Evolutionary conservation across 2,113 vertebrate species (phyloP).

Genomic region (Formicarius rufipectus): DNA sequence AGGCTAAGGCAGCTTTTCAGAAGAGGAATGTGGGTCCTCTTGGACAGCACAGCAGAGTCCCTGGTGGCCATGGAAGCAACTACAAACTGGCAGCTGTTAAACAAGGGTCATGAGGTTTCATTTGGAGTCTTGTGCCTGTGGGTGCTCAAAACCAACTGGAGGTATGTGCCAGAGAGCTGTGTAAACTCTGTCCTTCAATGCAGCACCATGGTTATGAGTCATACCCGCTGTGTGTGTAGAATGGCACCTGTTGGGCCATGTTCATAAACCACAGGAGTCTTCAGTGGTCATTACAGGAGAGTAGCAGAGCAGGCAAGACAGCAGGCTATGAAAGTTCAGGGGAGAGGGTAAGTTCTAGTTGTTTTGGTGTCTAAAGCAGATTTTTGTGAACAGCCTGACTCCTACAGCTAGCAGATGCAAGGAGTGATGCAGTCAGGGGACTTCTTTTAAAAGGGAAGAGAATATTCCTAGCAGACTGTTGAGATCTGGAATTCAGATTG

Average conservation of each 20-base stretch:
- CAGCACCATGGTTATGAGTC: not conserved
- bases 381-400: not conserved
- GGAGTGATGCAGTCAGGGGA: not conserved
- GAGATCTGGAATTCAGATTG: not conserved
- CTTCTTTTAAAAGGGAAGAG: not conserved
- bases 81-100: not conserved
- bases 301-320: not conserved
- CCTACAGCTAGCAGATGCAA: not conserved
- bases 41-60: not conserved
- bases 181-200: fast-evolving
- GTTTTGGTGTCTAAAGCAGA: not conserved
- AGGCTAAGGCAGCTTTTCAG: not conserved
- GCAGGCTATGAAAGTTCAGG: not conserved
- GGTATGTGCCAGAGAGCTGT: not conserved
- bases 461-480: not conserved
- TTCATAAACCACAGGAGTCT: not conserved
- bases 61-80: not conserved
- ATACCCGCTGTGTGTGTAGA: not conserved
- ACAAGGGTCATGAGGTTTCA: not conserved
- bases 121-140: not conserved
- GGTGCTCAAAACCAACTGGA: not conserved
- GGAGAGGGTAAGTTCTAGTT: not conserved
- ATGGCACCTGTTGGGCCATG: not conserved
- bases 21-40: not conserved
- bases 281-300: not conserved